Percentiles rank a stretch among this genome's conserved stretches.
phyloP scores from a whole-genome alignment of 2,888 invertebrate genomes.

The Dasypolia templi region DNA sequence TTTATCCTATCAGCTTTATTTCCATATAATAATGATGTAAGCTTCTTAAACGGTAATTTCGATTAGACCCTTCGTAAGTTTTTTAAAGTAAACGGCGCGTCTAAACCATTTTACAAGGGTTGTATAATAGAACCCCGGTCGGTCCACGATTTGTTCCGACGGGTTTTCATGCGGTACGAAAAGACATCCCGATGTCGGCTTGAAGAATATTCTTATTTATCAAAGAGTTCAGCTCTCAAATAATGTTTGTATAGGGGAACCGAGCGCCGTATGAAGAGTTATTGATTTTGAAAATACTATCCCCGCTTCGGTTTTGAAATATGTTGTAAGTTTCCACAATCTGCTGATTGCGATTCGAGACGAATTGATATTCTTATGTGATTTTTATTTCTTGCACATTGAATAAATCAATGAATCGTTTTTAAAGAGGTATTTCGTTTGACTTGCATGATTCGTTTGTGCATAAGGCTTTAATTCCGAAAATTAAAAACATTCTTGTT shows the following conservation, averaged over 20 bases:
- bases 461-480: not conserved
- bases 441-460: not conserved
- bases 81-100: conserved; percentile 58
- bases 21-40: conserved; percentile 40
- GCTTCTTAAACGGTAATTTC: conserved; percentile 47
- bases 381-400: conserved; percentile 26
- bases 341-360: conserved; percentile 39
- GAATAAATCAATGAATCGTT: conserved; percentile 7
- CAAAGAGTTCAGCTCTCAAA: conserved; percentile 72
- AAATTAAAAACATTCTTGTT: not conserved
- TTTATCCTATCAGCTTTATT: conserved; percentile 23
- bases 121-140: conserved; percentile 59
- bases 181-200: conserved; percentile 70
- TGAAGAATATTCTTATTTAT: conserved; percentile 79
- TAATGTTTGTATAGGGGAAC: conserved; percentile 74
- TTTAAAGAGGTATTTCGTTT: not conserved
- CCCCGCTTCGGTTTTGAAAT: conserved; percentile 49
- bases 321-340: conserved; percentile 47
- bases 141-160: conserved; percentile 63
- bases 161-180: conserved; percentile 67
- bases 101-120: conserved; percentile 61
- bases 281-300: conserved; percentile 74
- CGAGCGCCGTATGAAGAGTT: conserved; percentile 73
- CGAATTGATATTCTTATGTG: conserved; percentile 23
- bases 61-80: conserved; percentile 42